Percentiles rank a stretch among this genome's conserved stretches.
These are phyloP conservation scores for Nanorana parkeri DNA, from an alignment of 2,113 vertebrate species.

Conservation along the genomic window DNA sequence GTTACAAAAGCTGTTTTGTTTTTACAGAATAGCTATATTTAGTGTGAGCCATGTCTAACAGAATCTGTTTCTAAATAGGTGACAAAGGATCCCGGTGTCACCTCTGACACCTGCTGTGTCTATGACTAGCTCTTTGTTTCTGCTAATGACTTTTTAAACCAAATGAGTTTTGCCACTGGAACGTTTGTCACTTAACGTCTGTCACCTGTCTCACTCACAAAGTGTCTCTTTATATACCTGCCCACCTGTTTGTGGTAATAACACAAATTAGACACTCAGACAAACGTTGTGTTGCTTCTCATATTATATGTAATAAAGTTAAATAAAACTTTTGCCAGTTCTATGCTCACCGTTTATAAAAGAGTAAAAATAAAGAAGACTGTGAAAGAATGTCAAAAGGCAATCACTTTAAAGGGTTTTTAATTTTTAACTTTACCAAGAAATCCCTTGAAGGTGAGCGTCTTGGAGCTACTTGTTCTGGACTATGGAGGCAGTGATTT, in stretches of 20 bases:
- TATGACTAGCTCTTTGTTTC: constrained; percentile 25
- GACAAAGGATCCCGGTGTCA: constrained; percentile 8
- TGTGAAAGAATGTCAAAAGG: too few relatives aligned
- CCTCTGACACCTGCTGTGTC: constrained; percentile 24
- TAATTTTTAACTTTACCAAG: too few relatives aligned
- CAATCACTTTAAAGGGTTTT: too few relatives aligned
- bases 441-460: too few relatives aligned
- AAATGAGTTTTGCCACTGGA: constrained; percentile 30
- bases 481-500: too few relatives aligned
- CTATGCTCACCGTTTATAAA: too few relatives aligned
- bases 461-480: too few relatives aligned
- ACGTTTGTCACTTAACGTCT: constrained; percentile 21
- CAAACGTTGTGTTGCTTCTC: too few relatives aligned
- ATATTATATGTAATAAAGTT: too few relatives aligned
- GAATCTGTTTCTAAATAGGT: not conserved
- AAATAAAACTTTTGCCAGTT: too few relatives aligned
- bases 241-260: not conserved
- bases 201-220: constrained; percentile 29
- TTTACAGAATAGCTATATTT: not conserved
- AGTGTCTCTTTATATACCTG: not conserved
- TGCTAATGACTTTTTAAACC: not conserved
- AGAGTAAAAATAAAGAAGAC: too few relatives aligned
- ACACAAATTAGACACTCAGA: too few relatives aligned
- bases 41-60: not conserved
- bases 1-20: not conserved